phyloP scores from a whole-genome alignment of 2,113 vertebrate species.

The Nerophis ophidion region DNA sequence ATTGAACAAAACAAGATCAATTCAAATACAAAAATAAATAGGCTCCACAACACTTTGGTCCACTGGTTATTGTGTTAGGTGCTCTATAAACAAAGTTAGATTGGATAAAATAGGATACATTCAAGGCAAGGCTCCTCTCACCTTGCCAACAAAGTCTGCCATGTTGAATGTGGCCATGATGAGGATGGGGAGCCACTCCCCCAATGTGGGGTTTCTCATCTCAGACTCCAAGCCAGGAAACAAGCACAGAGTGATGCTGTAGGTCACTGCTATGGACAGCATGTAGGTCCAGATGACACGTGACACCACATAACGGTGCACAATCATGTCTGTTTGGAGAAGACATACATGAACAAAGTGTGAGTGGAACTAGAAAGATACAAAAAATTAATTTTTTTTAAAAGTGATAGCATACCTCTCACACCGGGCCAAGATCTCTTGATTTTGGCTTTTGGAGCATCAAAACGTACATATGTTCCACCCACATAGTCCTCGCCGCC shows the following conservation, averaged over 20 bases:
- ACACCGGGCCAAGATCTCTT: slow-evolving; percentile 86
- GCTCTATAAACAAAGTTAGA: no score
- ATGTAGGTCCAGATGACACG: slow-evolving; percentile 96
- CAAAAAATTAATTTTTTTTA: background rate
- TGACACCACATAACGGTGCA: slow-evolving; percentile 89
- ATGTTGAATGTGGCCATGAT: slow-evolving; percentile 99
- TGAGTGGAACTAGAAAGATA: background rate
- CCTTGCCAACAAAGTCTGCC: slow-evolving; percentile 96
- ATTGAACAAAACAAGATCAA: no score
- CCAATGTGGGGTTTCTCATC: slow-evolving; percentile 83
- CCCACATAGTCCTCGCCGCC: slow-evolving; percentile 65
- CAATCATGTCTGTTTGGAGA: slow-evolving; percentile 80
- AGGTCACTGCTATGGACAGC: slow-evolving; percentile 93
- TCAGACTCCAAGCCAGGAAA: slow-evolving; percentile 95
- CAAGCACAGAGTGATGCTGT: slow-evolving; percentile 96
- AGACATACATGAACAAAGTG: background rate
- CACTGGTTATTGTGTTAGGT: no score
- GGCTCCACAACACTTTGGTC: no score
- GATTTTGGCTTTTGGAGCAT: slow-evolving; percentile 76
- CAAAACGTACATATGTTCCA: slow-evolving; percentile 83
- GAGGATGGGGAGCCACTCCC: slow-evolving; percentile 96
- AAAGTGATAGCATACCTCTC: slow-evolving; percentile 67
- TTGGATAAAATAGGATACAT: background rate
- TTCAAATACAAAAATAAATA: no score
- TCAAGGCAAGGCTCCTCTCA: slow-evolving; percentile 38